Conservation (phyloP, 2,113 vertebrate genomes). For the Caranx ignobilis region DNA sequence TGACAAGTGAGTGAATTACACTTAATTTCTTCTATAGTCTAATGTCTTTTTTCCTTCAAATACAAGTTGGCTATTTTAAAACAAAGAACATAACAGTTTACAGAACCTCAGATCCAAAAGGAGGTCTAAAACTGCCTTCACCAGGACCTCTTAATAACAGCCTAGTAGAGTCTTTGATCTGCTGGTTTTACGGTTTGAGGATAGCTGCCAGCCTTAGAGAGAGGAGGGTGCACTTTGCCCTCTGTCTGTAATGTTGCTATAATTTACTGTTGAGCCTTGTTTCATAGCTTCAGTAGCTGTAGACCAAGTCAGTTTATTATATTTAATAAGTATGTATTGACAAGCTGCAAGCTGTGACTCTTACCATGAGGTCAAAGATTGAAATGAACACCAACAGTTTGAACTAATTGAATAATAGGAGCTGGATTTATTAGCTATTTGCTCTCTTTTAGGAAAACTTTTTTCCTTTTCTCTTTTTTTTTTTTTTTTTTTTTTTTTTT, state of each 20-base stretch:
- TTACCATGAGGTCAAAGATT: constrained; percentile 18
- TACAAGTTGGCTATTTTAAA: neutral
- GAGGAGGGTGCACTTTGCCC: constrained; percentile 14
- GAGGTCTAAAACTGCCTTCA: constrained; percentile 9
- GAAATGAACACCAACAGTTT: neutral
- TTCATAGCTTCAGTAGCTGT: neutral
- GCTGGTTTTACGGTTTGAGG: constrained; percentile 41
- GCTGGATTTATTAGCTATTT: neutral
- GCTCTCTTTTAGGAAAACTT: neutral
- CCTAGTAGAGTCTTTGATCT: constrained; percentile 45
- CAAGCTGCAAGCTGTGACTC: neutral
- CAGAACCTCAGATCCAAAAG: neutral
- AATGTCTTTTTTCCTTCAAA: neutral
- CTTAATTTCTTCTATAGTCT: neutral
- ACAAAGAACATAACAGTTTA: neutral
- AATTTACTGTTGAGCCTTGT: constrained; percentile 7
- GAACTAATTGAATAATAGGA: neutral
- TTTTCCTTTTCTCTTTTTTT: too few relatives aligned
- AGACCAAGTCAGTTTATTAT: neutral
- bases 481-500: neutral
- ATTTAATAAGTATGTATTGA: neutral
- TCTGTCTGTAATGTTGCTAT: neutral
- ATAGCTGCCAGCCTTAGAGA: constrained; percentile 34
- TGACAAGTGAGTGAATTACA: neutral
- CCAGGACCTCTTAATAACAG: constrained; percentile 53